These are phyloP conservation scores for Stenopsyche tienmushanensis DNA, from an alignment of 1,140 invertebrate species.

Conservation along the genomic window DNA sequence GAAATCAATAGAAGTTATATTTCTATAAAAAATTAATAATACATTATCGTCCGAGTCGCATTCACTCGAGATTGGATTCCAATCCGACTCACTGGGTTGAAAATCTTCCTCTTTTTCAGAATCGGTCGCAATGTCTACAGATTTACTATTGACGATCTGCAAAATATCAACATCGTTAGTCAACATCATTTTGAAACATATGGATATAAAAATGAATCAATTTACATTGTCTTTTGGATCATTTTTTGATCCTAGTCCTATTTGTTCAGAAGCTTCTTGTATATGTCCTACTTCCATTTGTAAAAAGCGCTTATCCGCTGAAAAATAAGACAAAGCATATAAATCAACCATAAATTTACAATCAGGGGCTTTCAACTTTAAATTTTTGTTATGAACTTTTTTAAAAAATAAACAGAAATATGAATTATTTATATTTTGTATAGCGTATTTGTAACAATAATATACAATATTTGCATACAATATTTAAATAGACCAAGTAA, in stretches of 20 bases:
- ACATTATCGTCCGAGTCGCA: slow-evolving; percentile 23
- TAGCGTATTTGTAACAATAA: too few relatives aligned
- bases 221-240: slow-evolving; percentile 8
- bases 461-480: too few relatives aligned
- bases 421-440: too few relatives aligned
- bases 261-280: slow-evolving; percentile 33
- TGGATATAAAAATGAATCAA: not conserved
- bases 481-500: too few relatives aligned
- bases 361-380: too few relatives aligned
- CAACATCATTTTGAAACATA: not conserved
- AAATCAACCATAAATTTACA: too few relatives aligned
- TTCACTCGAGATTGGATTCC: slow-evolving; percentile 33
- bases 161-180: not conserved
- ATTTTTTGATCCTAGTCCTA: too few relatives aligned
- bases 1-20: too few relatives aligned
- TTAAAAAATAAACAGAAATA: too few relatives aligned
- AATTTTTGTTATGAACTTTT: too few relatives aligned
- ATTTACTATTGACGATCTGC: not conserved
- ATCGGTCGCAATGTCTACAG: not conserved
- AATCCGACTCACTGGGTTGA: slow-evolving; percentile 29
- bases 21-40: not conserved
- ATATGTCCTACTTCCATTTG: slow-evolving; percentile 37
- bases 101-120: slow-evolving; percentile 23
- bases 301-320: slow-evolving; percentile 34
- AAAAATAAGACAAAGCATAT: slow-evolving; percentile 23